Evolutionary conservation across 2,113 vertebrate species (phyloP), one percentile per base, ranked within the genome.

Genomic region (Percopsis transmontana): DNA sequence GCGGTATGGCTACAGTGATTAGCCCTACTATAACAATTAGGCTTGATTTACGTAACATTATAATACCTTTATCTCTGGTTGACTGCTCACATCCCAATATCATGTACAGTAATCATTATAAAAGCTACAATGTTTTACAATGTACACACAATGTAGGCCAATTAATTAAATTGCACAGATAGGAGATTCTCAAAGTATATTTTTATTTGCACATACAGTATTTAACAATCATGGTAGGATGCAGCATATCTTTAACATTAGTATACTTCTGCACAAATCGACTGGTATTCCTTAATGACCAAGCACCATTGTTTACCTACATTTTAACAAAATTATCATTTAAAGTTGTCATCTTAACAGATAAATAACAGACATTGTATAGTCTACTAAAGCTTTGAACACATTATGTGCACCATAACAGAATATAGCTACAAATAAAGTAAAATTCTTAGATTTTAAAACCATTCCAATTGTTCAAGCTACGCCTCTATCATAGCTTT

Each of bases 201-300:
- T 57, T 55, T 82, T 81, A 76, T 77, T 81, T 78, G 40, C 71
- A 71, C 12, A 38, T 47, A n/a, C n/a, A n/a, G n/a, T n/a, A 64
- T 79, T 68, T 58, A 6, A 73, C 56, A 83, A 40, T 33, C 13
- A 52, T 68, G 13, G 33, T 21, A 68, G 24, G 55, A 61, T 62
- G 40, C 68, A 70, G 44, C 56, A 16, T 40, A 57, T 59, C 54
- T 9, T 18, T 40, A 54, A 54, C 51, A 60, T 27, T 14, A 38
- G 14, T n/a, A 51, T 16, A 58, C 20, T 24, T 53, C 66, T 44
- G 13, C 20, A 56, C 68, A 66, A 66, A 72, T n/a, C 21, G 66
- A 69, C 57, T 20, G 3, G 38, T 18, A 38, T 33, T 55, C 13
- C 53, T n/a, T n/a, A 15, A 55, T 47, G 54, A 60, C 72, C 38